phyloP scores from a whole-genome alignment of 2,113 vertebrate species.

The Plectropomus leopardus region DNA sequence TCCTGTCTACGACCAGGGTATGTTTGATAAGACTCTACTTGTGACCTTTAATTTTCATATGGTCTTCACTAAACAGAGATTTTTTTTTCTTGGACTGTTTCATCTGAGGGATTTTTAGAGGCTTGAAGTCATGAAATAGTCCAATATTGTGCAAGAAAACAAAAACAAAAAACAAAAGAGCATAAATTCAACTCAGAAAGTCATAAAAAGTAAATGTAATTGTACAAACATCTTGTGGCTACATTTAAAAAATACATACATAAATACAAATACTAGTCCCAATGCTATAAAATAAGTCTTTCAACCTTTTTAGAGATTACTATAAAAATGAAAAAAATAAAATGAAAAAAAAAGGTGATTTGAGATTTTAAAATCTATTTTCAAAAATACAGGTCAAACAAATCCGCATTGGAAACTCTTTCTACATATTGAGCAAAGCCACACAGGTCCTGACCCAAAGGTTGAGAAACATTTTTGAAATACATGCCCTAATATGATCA shows the following conservation, averaged over 20 bases:
- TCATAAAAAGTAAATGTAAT: no score
- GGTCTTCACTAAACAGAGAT: no score
- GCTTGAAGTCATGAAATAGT: neutral
- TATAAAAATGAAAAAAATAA: no score
- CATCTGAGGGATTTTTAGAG: neutral
- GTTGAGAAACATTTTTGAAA: constrained; percentile 13
- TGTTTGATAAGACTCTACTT: no score
- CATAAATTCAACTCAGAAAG: no score
- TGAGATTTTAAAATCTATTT: no score
- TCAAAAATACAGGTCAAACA: no score
- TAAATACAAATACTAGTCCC: neutral
- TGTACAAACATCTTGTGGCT: neutral
- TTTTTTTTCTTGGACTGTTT: neutral
- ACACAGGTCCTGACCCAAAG: neutral
- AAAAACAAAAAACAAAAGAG: no score
- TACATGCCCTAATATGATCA: constrained; percentile 23
- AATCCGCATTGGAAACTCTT: neutral
- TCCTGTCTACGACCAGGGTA: no score
- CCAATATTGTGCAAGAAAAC: neutral
- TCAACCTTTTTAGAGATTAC: neutral
- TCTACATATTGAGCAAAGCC: neutral
- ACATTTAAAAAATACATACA: no score
- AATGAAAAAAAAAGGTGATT: no score
- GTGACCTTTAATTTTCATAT: no score
- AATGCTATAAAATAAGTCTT: neutral